Conservation (phyloP, 2,797 vertebrate genomes). For the Clarias pachynema region DNA sequence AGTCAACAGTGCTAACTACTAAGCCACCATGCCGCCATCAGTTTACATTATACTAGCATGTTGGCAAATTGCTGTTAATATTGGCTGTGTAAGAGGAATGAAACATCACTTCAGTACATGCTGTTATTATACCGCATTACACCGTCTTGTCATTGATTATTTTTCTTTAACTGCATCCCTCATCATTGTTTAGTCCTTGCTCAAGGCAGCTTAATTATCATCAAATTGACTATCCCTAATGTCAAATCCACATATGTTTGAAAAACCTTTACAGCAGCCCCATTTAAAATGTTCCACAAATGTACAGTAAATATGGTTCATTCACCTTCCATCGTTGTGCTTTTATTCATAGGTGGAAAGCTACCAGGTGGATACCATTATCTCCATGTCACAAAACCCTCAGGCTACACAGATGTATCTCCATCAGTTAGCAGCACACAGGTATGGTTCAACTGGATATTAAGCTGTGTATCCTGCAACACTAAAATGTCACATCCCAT, state of each 20-base stretch:
- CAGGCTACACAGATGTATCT: conserved; percentile 48
- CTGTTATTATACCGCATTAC: background rate
- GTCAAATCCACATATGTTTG: background rate
- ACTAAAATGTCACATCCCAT: conserved; percentile 12
- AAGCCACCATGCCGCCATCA: too few species aligned
- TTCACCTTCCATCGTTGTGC: background rate
- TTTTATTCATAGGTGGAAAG: conserved; percentile 76
- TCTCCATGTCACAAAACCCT: conserved; percentile 81
- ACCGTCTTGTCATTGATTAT: background rate
- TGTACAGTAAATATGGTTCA: background rate
- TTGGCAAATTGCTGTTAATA: background rate
- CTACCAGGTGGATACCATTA: conserved; percentile 87
- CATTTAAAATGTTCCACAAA: background rate
- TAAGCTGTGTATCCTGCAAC: conserved; percentile 12
- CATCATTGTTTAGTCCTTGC: background rate
- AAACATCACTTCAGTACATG: too few species aligned
- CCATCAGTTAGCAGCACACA: conserved; percentile 63
- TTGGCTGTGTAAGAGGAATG: background rate
- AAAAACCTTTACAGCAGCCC: background rate
- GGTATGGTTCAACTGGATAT: conserved; percentile 58
- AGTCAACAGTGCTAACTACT: too few species aligned
- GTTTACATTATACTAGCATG: too few species aligned
- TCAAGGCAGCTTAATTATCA: background rate
- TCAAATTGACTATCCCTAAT: background rate
- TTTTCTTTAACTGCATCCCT: background rate